Base-by-base conservation (phyloP, 2,113 vertebrate species). In the Dipodomys merriami region DNA sequence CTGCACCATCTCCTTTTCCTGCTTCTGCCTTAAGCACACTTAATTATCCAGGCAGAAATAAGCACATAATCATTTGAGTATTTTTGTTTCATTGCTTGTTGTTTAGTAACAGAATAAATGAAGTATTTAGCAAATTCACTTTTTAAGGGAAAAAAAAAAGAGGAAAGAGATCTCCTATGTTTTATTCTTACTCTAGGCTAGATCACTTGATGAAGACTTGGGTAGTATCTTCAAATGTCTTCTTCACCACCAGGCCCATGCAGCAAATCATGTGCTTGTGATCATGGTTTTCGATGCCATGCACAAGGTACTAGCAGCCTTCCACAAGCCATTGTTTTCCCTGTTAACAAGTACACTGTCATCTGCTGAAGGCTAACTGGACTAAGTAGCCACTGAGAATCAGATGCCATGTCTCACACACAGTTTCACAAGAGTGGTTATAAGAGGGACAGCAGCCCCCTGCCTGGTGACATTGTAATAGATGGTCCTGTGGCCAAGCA, bases 381-480 rank as follows among this genome's bases (percentile, higher is more conserved):
- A 44, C 82, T 94, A 92, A 95, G 81, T 85, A 90, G 88, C 80
- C 49, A 5, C 68, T 46, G n/a, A 94, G 73, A 95, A 94, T 83
- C 76, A 90, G 91, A 93, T 76, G 76, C 69, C 57, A 53, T 83
- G 78, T 94, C 91, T 94, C 74, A 53, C 33, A 88, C 35, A 33
- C 13, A 2, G 86, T 96, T 93, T 96, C 92, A 95, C 67, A 95
- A 95, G 94, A 96, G 72, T 91, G 81, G 46, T 80, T 96, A 2
- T 68, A 77, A 90, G 95, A 96, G 39, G 88, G 74, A 93, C 67
- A 88, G 90, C 71, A 92, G 60, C 65, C 85, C 83, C 64, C 33
- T 81, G 88, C 83, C 46, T 94, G 20, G 76, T 95, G 94, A 94
- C 93, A 93, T 15, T 44, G 84, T 95, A 83, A 95, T 86, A 85